Base-by-base conservation (phyloP, 2,888 invertebrate genomes). In the Dysmachus trigonus region DNA sequence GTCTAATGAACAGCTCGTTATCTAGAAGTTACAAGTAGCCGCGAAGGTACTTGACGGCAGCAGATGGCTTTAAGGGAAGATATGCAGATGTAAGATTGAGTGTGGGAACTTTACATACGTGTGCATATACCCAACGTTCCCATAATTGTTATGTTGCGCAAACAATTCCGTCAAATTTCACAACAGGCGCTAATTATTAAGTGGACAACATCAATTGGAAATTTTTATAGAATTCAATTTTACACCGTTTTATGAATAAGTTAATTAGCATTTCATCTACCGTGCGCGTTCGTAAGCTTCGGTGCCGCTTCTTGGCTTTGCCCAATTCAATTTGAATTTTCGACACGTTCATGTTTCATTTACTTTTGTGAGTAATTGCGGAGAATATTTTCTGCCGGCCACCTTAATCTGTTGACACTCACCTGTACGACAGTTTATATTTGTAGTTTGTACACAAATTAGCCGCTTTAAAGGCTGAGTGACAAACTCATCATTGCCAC, bases 171-270 rank as follows among this genome's bases (percentile, higher is more conserved):
- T 47, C 79, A 79, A 79, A 79, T 38, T 79, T 27, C n/a, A 79
- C 79, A 79, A 79, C 41, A 47, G 79, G 51, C 51, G 79, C 79
- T 79, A 79, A 79, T 79, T 79, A 79, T 51, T 79, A 30, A 51
- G 30, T 79, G 79, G 79, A 79, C 79, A 79, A 15, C 47, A 51
- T 79, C 51, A 79, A 79, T 79, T 79, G 79, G 51, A 27, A 79
- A 79, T 79, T 79, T 47, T 79, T 79, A 79, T 79, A 79, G 51
- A 79, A 79, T 51, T 51, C 79, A 79, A 79, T 79, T 79, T 47
- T 79, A 47, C 47, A 41, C 79, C 79, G 79, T 47, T 79, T 79
- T 79, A 79, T 79, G 79, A 79, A 79, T 79, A 79, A 47, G 79
- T 79, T 79, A 79, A 79, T 79, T 79, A 79, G 79, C 47, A 38